Conservation (phyloP, 2,797 vertebrate species). For the Chanos chanos region DNA sequence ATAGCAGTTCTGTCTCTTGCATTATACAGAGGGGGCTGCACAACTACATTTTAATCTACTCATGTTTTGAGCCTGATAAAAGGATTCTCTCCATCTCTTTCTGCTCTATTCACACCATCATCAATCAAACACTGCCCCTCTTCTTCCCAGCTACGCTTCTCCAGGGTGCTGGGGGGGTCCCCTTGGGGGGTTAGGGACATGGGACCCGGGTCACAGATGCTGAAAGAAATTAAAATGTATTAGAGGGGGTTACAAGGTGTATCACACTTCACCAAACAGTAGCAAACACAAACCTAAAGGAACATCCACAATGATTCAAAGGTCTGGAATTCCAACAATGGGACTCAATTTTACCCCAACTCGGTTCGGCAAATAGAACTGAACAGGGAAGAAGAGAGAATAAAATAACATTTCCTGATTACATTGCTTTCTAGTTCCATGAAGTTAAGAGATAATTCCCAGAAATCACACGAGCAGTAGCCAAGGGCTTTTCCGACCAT, state of each 20-base stretch:
- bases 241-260: background rate
- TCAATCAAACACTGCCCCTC: slow-evolving; percentile 69
- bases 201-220: slow-evolving; percentile 34
- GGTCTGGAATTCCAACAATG: no score
- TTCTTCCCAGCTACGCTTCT: slow-evolving; percentile 29
- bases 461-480: no score
- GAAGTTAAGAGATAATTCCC: no score
- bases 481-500: no score
- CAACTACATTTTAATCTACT: slow-evolving; percentile 82
- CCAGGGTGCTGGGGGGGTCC: slow-evolving; percentile 4
- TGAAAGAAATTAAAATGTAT: slow-evolving; percentile 22
- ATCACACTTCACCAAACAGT: slow-evolving; percentile 13
- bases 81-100: slow-evolving; percentile 79
- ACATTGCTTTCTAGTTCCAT: no score
- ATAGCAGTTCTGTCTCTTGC: slow-evolving; percentile 65
- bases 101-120: slow-evolving; percentile 78
- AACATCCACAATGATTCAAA: background rate
- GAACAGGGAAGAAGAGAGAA: no score
- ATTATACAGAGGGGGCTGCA: slow-evolving; percentile 73
- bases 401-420: no score
- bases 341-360: no score
- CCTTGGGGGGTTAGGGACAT: slow-evolving; percentile 20
- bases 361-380: no score
- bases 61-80: slow-evolving; percentile 76
- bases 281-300: slow-evolving; percentile 6